phyloP scores from a whole-genome alignment of 53 echinoderm and acorn worm genomes.

The Echinarachnius parma region DNA sequence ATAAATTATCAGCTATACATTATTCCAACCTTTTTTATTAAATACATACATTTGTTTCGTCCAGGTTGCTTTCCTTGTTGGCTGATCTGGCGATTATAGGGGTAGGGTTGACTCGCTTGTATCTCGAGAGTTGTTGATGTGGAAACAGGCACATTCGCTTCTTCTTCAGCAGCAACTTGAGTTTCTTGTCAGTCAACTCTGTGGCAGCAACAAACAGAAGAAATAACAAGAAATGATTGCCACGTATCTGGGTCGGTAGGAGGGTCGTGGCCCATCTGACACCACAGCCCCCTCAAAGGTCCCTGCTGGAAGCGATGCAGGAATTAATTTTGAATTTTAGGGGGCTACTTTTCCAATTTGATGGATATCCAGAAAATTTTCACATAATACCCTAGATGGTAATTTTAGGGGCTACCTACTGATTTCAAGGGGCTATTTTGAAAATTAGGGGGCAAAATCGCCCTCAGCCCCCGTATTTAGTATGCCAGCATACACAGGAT shows the following conservation, averaged over 20 bases:
- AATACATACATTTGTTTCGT: conserved; percentile 5
- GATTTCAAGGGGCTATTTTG: too few relatives aligned
- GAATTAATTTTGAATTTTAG: too few relatives aligned
- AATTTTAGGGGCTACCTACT: too few relatives aligned
- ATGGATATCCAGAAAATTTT: too few relatives aligned
- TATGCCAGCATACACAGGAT: conserved; percentile 67
- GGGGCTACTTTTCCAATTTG: too few relatives aligned
- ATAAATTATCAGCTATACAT: too few relatives aligned
- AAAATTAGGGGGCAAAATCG: too few relatives aligned
- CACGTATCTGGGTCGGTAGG: not conserved
- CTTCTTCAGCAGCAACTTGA: conserved; percentile 26
- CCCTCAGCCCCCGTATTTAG: conserved; percentile 71
- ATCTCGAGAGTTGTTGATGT: not conserved
- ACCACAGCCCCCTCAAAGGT: not conserved
- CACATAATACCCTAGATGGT: too few relatives aligned
- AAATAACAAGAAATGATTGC: not conserved
- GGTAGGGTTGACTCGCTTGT: conserved; percentile 8
- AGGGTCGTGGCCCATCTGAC: not conserved
- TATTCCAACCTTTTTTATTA: too few relatives aligned
- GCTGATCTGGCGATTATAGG: conserved; percentile 5
- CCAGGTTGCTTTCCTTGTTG: not conserved
- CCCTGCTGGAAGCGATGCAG: too few relatives aligned
- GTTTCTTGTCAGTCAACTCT: conserved; percentile 30
- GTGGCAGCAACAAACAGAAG: not conserved
- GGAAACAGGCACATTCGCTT: conserved; percentile 7